A percentile compares a stretch with the other conserved stretches of the same genome.
Conservation (phyloP, 1,140 invertebrate genomes). For the Drosophila arizonae region DNA sequence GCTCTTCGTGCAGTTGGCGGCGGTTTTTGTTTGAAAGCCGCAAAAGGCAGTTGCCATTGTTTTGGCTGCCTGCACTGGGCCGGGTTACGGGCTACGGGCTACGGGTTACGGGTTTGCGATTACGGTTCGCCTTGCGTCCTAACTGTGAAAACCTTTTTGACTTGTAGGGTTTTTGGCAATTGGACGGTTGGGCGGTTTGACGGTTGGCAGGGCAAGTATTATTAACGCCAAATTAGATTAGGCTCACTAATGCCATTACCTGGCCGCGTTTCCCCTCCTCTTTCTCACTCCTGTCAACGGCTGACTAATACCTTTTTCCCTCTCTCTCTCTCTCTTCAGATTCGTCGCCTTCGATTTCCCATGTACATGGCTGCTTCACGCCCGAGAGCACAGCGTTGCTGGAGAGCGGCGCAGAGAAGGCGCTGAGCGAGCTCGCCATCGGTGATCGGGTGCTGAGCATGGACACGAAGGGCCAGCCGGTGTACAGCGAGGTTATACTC, state of each 20-base stretch:
- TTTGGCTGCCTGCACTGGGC: conserved; percentile 36
- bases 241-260: conserved; percentile 74
- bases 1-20: conserved; percentile 41
- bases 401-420: conserved; percentile 83
- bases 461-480: conserved; percentile 86
- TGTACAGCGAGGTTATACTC: conserved; percentile 93
- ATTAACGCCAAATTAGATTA: conserved; percentile 82
- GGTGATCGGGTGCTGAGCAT: conserved; percentile 93
- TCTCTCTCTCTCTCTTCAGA: conserved; percentile 87
- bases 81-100: background rate
- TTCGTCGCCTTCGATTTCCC: conserved; percentile 91
- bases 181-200: conserved; percentile 67
- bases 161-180: conserved; percentile 70
- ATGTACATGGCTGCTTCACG: conserved; percentile 92
- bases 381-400: conserved; percentile 86
- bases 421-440: conserved; percentile 88
- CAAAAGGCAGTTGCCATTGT: conserved; percentile 75
- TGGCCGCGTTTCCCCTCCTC: conserved; percentile 31
- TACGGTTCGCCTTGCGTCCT: conserved; percentile 5
- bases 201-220: conserved; percentile 33
- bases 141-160: conserved; percentile 82
- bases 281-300: conserved; percentile 6
- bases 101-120: conserved; percentile 1
- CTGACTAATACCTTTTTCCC: conserved; percentile 11
- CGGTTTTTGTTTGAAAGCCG: conserved; percentile 66